Evolutionary conservation across 1,140 invertebrate genomes (phyloP).

Genomic region (Helicorthomorpha holstii): DNA sequence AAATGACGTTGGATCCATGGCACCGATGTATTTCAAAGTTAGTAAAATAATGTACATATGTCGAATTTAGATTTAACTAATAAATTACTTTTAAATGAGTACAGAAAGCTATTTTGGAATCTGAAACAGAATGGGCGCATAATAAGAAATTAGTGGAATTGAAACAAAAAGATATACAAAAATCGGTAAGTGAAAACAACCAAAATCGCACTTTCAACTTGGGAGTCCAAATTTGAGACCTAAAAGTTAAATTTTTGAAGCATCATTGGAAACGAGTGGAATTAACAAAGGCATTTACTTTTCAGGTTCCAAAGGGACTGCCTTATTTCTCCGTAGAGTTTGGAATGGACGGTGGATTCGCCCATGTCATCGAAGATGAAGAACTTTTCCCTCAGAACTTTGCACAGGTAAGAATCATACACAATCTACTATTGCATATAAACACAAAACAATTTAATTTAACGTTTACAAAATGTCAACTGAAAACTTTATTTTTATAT

Average conservation of each 20-base stretch:
- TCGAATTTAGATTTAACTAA: no score
- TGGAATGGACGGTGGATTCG: slow-evolving; percentile 74
- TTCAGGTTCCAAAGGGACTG: slow-evolving; percentile 68
- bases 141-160: slow-evolving; percentile 91
- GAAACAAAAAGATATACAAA: slow-evolving; percentile 44
- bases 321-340: slow-evolving; percentile 90
- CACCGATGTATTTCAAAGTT: slow-evolving; percentile 89
- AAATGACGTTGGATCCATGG: slow-evolving; percentile 57
- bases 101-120: slow-evolving; percentile 83
- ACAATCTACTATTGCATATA: no score
- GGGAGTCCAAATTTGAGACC: no score
- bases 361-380: slow-evolving; percentile 92
- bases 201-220: neutral
- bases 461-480: no score
- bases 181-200: slow-evolving; percentile 30
- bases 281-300: slow-evolving; percentile 4
- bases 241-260: slow-evolving; percentile 1
- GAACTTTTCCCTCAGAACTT: slow-evolving; percentile 71
- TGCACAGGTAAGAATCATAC: slow-evolving; percentile 47
- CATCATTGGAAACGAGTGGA: slow-evolving; percentile 2
- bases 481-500: no score
- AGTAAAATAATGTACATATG: neutral
- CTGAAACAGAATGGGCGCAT: slow-evolving; percentile 81
- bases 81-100: no score
- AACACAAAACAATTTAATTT: no score